Evolutionary conservation across 2,888 invertebrate species (phyloP), one percentile per base, ranked within the genome.

Genomic region (Shargacucullia verbasci): DNA sequence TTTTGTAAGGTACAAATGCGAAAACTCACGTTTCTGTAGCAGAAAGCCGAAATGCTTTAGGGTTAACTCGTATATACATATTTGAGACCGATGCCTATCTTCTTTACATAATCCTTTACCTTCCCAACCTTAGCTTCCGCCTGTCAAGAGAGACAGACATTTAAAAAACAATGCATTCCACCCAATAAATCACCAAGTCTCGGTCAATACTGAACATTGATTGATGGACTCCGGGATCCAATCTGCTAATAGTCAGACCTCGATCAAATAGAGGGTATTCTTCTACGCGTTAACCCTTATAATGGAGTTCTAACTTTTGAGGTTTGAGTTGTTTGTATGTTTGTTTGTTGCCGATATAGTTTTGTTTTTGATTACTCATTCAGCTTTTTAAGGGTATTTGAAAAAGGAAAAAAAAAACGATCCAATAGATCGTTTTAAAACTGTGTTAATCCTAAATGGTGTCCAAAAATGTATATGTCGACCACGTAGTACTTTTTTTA

Each of bases 241-340:
- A 85, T 85, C 82, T 74, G 81, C 84, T 86, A 86, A 86, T 75
- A 78, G 77, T 71, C 27, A 75, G 77, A 81, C 83, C 83, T 67
- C 79, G 66, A 83, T 85, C 83, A 81, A 81, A 79, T 74, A 78
- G 76, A 84, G 77, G 80, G 69, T 61, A 74, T 79, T 80, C 83
- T 83, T 81, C 76, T 73, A 74, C 59, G 74, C 74, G 69, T 80
- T 81, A 81, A 82, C 83, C 79, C 71, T 74, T 70, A 63, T 82
- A 80, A 81, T 79, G 69, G 78, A 78, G 73, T 73, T 76, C 69
- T 74, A 79, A 82, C 68, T 78, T 70, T 73, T 70, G 62, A 70
- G 67, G 56, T 66, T 44, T 70, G 60, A 63, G 55, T 41, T 65
- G 52, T 59, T 37, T 54, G 38, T 29, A 0, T 15, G 31, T 39